Percentiles rank a stretch among this genome's conserved stretches.
Evolutionary conservation across 2,888 invertebrate species (phyloP).

Genomic region (Sylvicola cinctus): DNA sequence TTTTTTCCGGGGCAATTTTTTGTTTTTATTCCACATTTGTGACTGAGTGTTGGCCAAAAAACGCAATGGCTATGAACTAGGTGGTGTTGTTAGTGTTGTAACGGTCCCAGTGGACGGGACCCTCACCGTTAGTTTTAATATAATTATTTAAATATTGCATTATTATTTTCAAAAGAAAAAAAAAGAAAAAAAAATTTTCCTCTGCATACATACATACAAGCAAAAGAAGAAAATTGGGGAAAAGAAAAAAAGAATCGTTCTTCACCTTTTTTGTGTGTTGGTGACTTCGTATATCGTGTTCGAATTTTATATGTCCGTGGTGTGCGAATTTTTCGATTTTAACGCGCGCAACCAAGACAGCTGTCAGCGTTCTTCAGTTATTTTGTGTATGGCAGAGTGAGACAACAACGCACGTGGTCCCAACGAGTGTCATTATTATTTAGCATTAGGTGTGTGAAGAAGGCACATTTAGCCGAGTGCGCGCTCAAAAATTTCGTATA

Average conservation of each 20-base stretch:
- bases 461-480: too few species aligned
- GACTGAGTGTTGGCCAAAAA: conserved; percentile 56
- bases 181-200: not conserved
- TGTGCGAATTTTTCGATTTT: too few species aligned
- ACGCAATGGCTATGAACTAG: conserved; percentile 57
- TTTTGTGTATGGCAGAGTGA: too few species aligned
- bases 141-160: conserved; percentile 14
- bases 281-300: too few species aligned
- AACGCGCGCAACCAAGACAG: too few species aligned
- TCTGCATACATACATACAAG: conserved; percentile 1
- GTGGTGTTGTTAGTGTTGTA: conserved; percentile 39
- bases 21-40: conserved; percentile 55
- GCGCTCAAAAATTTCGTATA: too few species aligned
- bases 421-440: too few species aligned
- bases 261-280: too few species aligned
- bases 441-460: too few species aligned
- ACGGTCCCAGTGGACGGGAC: conserved; percentile 48
- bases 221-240: conserved; percentile 1
- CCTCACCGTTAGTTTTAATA: conserved; percentile 31
- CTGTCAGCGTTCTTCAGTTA: too few species aligned
- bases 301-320: too few species aligned
- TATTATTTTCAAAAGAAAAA: conserved; percentile 24
- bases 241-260: conserved; percentile 1
- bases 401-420: too few species aligned
- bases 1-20: conserved; percentile 51